phyloP scores from a whole-genome alignment of 2,888 invertebrate genomes.

The Morpho deidamia region DNA sequence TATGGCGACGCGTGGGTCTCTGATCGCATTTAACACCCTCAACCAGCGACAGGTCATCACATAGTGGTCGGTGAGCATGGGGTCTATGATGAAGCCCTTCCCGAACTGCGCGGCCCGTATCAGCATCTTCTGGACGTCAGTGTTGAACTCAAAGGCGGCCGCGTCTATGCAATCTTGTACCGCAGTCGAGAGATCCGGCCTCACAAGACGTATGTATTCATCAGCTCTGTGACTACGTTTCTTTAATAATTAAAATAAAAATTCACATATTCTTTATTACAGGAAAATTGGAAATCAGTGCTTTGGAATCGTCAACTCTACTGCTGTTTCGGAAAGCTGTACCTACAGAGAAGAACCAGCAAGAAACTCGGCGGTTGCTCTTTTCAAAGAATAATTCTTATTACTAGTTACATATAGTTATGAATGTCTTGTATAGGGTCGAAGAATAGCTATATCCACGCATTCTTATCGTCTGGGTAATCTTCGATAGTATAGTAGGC shows the following conservation, averaged over 20 bases:
- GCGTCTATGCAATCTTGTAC: constrained; percentile 95
- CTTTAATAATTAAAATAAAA: constrained; percentile 62
- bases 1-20: constrained; percentile 91
- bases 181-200: constrained; percentile 87
- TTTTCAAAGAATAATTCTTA: too few species aligned
- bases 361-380: too few species aligned
- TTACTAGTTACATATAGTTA: too few species aligned
- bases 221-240: constrained; percentile 94
- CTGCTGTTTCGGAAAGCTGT: too few species aligned
- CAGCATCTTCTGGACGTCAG: constrained; percentile 92
- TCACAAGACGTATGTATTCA: constrained; percentile 94
- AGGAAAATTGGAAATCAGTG: too few species aligned
- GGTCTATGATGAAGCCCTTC: constrained; percentile 90
- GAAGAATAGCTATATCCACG: too few species aligned
- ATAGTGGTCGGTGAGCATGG: constrained; percentile 85
- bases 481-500: too few species aligned
- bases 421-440: too few species aligned
- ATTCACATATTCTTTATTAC: too few species aligned
- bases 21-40: constrained; percentile 92
- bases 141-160: constrained; percentile 93
- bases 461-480: too few species aligned
- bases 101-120: constrained; percentile 96
- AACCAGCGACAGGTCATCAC: constrained; percentile 91
- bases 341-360: too few species aligned
- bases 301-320: too few species aligned